Evolutionary conservation across 2,113 vertebrate species (phyloP), one percentile per base, ranked within the genome.

Genomic region (Ageneiosus marmoratus): DNA sequence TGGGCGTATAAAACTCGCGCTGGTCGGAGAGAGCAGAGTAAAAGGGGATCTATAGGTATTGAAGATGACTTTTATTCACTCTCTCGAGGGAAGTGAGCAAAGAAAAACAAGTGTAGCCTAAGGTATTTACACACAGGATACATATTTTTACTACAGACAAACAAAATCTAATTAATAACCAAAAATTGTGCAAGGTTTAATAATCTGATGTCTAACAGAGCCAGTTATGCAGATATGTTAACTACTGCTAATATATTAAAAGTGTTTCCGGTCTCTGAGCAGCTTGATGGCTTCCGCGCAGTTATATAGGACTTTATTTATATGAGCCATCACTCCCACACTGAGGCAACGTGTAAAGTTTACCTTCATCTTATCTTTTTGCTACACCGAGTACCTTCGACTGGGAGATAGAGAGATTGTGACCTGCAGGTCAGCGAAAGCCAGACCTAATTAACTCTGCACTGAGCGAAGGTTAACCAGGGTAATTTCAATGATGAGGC

Each of bases 351-450:
- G n/a, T 62, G 60, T 65, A 91, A 92, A 91, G 92, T 91, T 89
- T 85, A 86, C 82, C 88, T 91, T 90, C 92, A 93, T 93, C 92
- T 94, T 92, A 94, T 94, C 94, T 63, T 91, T 88, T 88, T 90
- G 92, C 89, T 93, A 93, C 90, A 91, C 88, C 89, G 90, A 94
- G 93, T 95, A 41, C 92, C 90, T 93, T 89, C 81, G 83, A 82
- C 90, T 63, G 77, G 90, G 87, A 92, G 93, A 95, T 93, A 89
- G 88, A 87, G 89, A 90, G 86, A 90, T 79, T 82, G 89, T 95
- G 95, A 96, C 95, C 95, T 89, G 34, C 84, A 4, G 65, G 65
- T 24, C 65, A 70, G 37, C 20, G 22, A 70, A 70, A 70, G 20
- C 37, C 65, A 37, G 5, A 44, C 34, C 65, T 44, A 70, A 70